These are phyloP conservation scores for Ciconia nigra DNA, from an alignment of 2,797 vertebrate genomes.

Conservation along the genomic window DNA sequence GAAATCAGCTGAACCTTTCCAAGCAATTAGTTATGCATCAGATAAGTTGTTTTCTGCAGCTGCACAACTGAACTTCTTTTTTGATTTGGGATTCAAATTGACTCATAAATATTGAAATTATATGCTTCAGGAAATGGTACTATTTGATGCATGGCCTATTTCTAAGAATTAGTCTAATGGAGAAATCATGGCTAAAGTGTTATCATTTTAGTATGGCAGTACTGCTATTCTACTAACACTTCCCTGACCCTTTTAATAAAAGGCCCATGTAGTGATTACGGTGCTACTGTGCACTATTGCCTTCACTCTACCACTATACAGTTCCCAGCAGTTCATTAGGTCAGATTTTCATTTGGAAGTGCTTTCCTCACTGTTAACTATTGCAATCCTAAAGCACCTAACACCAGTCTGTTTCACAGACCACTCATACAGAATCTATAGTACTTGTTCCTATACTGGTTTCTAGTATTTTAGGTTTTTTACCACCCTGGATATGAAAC, in stretches of 20 bases:
- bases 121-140: conserved; percentile 51
- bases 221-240: not conserved
- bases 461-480: not conserved
- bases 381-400: not conserved
- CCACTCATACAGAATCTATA: not conserved
- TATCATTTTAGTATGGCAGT: not conserved
- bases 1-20: conserved; percentile 53
- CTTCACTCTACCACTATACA: not conserved
- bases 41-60: conserved; percentile 64
- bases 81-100: conserved; percentile 69
- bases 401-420: not conserved
- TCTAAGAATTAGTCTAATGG: conserved; percentile 46
- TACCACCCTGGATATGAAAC: not conserved
- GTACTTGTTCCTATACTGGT: not conserved
- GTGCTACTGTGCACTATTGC: not conserved
- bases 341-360: not conserved
- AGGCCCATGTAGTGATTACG: not conserved
- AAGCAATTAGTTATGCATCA: conserved; percentile 60
- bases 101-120: conserved; percentile 71
- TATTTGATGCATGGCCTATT: conserved; percentile 48
- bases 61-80: conserved; percentile 26
- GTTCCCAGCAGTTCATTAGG: not conserved
- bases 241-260: not conserved
- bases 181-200: not conserved
- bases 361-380: not conserved